Base-by-base conservation (phyloP, 2,888 invertebrate species). In the Euclidia mi region DNA sequence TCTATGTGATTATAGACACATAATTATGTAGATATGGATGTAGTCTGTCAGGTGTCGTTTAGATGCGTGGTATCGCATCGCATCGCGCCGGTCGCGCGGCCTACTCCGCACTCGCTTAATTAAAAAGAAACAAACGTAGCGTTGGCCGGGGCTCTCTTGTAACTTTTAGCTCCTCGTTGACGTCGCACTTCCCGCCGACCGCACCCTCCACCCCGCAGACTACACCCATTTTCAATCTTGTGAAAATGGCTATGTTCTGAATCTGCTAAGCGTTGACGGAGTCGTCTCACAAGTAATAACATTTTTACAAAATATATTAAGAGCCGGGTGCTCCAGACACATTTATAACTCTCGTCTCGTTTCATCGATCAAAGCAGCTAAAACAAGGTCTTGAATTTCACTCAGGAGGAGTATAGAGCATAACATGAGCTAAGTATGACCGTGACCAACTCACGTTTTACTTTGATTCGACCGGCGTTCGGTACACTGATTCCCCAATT, bases 91-190 rank as follows among this genome's bases (percentile, higher is more conserved):
- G 32, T 1, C 7, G 25, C 15, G 35, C 43, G 40, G 44, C 45
- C 40, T 45, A 11, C 17, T 35, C 56, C 37, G 38, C 58, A 44
- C 58, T 61, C 58, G 58, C 63, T 68, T 77, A 59, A 76, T 71
- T 77, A 77, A 75, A 76, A 66, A 65, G 53, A 71, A 75, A 71
- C 66, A 65, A 65, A 45, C 63, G 55, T 38, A 32, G 25, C 57
- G 34, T 29, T 42, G 52, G 34, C 15, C 38, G 25, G 25, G 38
- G 50, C 55, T 47, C 51, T 40, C 44, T 44, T 34, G 62, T 51
- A 66, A 60, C 66, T 51, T 60, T 50, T 28, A 51, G 52, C 43
- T 43, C 15, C 48, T 48, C 41, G 48, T 35, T 38, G 10, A 10
- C 18, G 10, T 42, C 29, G 14, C 25, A 25, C 25, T 12, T 3